Evolutionary conservation across 2,888 invertebrate genomes (phyloP).

Genomic region (Cryptosula pallasiana): DNA sequence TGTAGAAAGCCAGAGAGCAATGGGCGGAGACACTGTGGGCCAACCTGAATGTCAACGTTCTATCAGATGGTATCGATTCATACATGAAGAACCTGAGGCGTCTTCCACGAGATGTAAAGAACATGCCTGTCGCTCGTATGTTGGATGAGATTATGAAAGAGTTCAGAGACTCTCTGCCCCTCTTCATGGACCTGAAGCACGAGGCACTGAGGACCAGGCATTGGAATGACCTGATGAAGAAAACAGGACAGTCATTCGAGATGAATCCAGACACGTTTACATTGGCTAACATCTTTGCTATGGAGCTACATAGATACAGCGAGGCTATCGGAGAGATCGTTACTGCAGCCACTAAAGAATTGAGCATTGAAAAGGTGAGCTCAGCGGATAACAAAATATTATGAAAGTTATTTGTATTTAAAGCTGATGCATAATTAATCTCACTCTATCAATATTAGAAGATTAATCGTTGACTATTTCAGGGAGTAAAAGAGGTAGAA

Average conservation of each 20-base stretch:
- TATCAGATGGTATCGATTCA: constrained; percentile 78
- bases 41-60: constrained; percentile 74
- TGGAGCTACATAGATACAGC: constrained; percentile 76
- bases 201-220: constrained; percentile 84
- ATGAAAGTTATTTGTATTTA: no score
- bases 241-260: constrained; percentile 75
- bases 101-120: constrained; percentile 62
- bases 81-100: constrained; percentile 74
- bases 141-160: constrained; percentile 80
- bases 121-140: constrained; percentile 62
- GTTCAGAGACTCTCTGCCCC: constrained; percentile 77
- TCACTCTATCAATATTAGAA: no score
- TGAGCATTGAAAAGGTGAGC: constrained; percentile 72
- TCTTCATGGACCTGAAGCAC: constrained; percentile 85
- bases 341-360: constrained; percentile 80
- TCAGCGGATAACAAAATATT: no score
- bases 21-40: constrained; percentile 86
- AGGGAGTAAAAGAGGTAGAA: constrained; percentile 73
- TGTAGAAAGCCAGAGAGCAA: constrained; percentile 63
- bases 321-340: constrained; percentile 81
- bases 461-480: no score
- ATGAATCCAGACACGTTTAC: constrained; percentile 85
- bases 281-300: constrained; percentile 82
- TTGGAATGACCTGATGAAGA: constrained; percentile 81
- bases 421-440: no score